Evolutionary conservation across 2,797 vertebrate genomes (phyloP), one percentile per base, ranked within the genome.

Genomic region (Smutsia gigantea): DNA sequence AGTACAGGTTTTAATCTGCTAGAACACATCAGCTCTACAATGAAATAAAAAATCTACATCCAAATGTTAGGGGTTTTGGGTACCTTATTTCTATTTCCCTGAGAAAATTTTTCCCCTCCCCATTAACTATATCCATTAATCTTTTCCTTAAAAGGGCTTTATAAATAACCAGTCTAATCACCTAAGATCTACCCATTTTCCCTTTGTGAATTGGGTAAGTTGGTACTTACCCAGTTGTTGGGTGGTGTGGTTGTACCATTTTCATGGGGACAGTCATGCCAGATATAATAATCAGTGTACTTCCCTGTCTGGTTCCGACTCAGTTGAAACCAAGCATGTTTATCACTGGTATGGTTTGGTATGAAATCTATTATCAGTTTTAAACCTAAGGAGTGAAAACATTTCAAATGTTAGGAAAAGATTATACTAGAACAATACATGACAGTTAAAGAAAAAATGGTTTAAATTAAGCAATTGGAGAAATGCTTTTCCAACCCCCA

Each of bases 321-420:
- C 93, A 98, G 93, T 96, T 99, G 99, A 97, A 99, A 99, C 99
- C 99, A 99, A n/a, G 0, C 90, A 97, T 99, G 99, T 66, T 98
- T 98, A 98, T 99, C 98, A 23, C 99, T 99, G 57, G 99, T 99
- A 94, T 99, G 99, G 98, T 99, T 99, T 74, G 99, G 99, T 98
- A 99, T 99, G 88, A 99, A 99, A 97, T 99, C 99, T 94, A 99
- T 99, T 77, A 99, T 99, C 97, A 99, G 96, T 98, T 99, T 99
- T 84, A 99, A 94, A 96, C 99, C 99, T 99, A 98, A n/a, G 14
- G 51, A 57, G 69, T 78, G 23, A 75, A 97, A 94, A 87, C 17
- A 37, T 85, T 87, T 84, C 71, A 83, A 79, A 96, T 75, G 55
- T 79, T 69, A 93, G 79, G 46, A 93, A 18, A 18, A 31, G 71